Base-by-base conservation (phyloP, 1,140 invertebrate genomes). In the Leptinotarsa defecta region DNA sequence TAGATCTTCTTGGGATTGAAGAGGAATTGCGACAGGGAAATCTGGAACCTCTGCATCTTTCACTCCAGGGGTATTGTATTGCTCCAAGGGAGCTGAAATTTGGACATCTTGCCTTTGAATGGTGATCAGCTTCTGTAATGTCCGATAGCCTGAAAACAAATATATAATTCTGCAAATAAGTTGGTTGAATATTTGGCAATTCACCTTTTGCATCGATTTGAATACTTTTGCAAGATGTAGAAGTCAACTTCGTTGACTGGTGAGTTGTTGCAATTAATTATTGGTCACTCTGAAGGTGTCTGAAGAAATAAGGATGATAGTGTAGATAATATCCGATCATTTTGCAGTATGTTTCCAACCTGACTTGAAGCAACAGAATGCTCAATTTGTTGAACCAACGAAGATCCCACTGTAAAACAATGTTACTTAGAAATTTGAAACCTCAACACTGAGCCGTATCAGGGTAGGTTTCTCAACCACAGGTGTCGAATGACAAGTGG, bases 141-240 rank as follows among this genome's bases (percentile, higher is more conserved):
- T 6, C 22, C 27, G 62, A 64, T 64, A 64, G 8, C 2, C 62
- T 64, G 19, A 27, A 64, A 64, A 64, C 1, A 64, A 27, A 27
- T 27, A 17, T 64, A 19, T 64, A 64, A 64, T 64, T 64, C 22
- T 64, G 1, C 22, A 15, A 64, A 64, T 20, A 22, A 64, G 13
- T 64, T 64, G 19, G 19, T 13, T 64, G 22, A 20, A 64, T 64
- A 64, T 64, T 64, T 64, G 63, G 13, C 63, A 64, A 20, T 64
- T 64, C 63, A 64, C 63, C 63, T 64, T 64, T 24, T 64, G 63
- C 63, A 64, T 64, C 63, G 6, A 64, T 64, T 24, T 64, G 63
- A 64, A 64, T 64, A 64, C 20, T 64, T 64, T 52, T 52, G 49
- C 17, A 15, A 64, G 19, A 64, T 64, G 19, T 24, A 64, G 19